phyloP scores from a whole-genome alignment of 2,113 vertebrate species.

The Ancistrus triradiatus region DNA sequence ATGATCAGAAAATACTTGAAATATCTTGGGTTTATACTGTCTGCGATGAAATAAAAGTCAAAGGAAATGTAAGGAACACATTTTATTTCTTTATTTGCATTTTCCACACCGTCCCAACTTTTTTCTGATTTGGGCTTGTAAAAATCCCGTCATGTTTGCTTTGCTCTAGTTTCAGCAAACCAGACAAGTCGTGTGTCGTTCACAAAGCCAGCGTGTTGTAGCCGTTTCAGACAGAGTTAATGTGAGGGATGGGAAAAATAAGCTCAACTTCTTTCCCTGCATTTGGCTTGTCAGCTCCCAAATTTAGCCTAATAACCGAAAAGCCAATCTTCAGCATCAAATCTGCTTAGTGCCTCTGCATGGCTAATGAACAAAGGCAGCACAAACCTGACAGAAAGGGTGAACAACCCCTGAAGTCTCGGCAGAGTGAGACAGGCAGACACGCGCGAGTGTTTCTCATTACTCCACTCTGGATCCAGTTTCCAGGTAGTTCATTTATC shows the following conservation, averaged over 20 bases:
- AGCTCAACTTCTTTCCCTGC: background rate
- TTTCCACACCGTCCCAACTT: no score
- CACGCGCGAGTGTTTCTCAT: background rate
- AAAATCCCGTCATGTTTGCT: no score
- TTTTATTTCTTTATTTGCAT: no score
- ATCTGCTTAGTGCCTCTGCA: slow-evolving; percentile 9
- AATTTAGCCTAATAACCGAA: background rate
- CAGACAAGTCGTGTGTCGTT: no score
- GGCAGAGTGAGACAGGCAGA: background rate
- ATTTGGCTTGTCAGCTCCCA: background rate
- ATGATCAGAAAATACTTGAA: no score
- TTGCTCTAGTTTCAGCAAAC: no score
- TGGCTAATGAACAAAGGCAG: slow-evolving; percentile 7
- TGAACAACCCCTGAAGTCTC: no score
- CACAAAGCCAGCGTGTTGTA: no score
- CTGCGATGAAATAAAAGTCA: no score
- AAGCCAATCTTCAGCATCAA: slow-evolving; percentile 8
- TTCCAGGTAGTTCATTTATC: slow-evolving; percentile 32
- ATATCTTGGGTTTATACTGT: no score
- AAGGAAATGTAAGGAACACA: no score
- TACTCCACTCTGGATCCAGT: slow-evolving; percentile 2
- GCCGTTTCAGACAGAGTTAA: background rate
- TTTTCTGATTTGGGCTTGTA: no score
- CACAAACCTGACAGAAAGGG: background rate
- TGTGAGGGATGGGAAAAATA: background rate